Evolutionary conservation across 1,140 invertebrate genomes (phyloP).

Genomic region (Adoxophyes honmai): DNA sequence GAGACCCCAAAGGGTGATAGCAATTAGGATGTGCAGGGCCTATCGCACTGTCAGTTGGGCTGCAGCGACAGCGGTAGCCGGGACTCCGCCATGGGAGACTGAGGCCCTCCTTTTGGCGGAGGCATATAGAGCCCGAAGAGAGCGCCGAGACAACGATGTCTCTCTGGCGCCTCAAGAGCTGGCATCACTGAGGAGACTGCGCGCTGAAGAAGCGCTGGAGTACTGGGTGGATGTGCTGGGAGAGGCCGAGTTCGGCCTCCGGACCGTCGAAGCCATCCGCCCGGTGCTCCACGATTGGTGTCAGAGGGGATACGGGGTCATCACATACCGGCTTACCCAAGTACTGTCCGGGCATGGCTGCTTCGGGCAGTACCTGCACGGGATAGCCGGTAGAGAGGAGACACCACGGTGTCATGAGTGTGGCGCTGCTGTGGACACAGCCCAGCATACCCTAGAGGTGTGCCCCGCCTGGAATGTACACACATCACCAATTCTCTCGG

Average conservation of each 20-base stretch:
- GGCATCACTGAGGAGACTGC: neutral
- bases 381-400: neutral
- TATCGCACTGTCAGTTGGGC: slow-evolving; percentile 2
- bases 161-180: neutral
- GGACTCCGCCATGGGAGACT: slow-evolving; percentile 8
- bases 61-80: neutral
- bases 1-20: neutral
- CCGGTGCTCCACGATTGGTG: neutral
- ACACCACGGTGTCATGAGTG: slow-evolving; percentile 16
- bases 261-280: neutral
- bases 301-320: neutral
- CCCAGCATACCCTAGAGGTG: slow-evolving; percentile 15
- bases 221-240: neutral
- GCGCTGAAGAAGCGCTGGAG: neutral
- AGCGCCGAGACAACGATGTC: neutral
- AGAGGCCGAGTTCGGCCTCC: neutral
- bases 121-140: neutral
- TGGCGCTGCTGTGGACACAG: slow-evolving; percentile 13
- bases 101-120: neutral
- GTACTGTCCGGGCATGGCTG: neutral
- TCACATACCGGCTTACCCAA: neutral
- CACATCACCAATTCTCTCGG: too few relatives aligned
- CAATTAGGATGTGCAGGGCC: neutral
- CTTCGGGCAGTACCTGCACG: slow-evolving; percentile 18
- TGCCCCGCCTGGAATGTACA: neutral